These are phyloP conservation scores for rat (Rattus norvegicus) DNA, from an alignment of 2,113 vertebrate species.

Conservation along the genomic window DNA sequence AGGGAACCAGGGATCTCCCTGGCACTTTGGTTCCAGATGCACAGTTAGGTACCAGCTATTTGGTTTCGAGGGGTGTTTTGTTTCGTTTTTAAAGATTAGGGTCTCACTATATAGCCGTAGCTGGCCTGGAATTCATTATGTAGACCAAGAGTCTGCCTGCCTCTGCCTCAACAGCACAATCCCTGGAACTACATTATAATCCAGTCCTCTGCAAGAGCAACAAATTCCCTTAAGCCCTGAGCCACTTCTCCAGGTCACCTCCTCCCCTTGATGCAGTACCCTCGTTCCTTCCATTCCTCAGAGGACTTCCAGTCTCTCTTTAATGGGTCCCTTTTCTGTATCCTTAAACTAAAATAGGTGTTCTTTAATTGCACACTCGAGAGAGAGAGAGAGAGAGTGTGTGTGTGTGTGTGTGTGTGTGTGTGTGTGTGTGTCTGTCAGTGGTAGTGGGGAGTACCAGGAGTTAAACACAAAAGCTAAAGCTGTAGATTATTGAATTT, in stretches of 20 bases:
- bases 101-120: not conserved
- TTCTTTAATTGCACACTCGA: not conserved
- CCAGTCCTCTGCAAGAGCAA: not conserved
- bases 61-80: not conserved
- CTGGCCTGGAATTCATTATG: not conserved
- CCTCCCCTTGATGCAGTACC: not conserved
- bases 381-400: not conserved
- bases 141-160: not conserved
- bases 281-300: not conserved
- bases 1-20: not conserved
- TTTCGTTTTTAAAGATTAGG: not conserved
- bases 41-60: not conserved
- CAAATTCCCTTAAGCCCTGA: not conserved
- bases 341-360: not conserved
- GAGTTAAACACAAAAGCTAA: not conserved
- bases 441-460: not conserved
- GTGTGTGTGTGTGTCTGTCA: not conserved
- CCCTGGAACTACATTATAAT: not conserved
- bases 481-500: not conserved
- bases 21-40: not conserved
- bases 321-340: not conserved
- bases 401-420: not conserved
- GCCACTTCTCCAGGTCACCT: not conserved
- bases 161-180: not conserved
- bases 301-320: not conserved